These are phyloP conservation scores for Characodon lateralis DNA, from an alignment of 2,797 vertebrate species.

Conservation along the genomic window DNA sequence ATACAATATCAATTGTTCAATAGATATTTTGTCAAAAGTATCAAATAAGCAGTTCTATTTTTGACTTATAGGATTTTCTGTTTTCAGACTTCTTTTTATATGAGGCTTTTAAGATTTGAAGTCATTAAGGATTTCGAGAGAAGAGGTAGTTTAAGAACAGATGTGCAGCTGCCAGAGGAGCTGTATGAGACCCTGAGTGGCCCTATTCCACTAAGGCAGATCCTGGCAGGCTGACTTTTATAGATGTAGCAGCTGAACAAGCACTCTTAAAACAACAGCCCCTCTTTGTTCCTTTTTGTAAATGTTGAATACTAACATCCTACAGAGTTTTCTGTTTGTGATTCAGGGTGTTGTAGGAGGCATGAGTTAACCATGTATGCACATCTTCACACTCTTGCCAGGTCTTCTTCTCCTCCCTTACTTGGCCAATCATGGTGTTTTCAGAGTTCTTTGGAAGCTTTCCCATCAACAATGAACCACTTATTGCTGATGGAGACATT, in stretches of 20 bases:
- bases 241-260: constrained; percentile 31
- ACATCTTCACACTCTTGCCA: constrained; percentile 30
- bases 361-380: constrained; percentile 42
- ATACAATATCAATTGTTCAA: background rate
- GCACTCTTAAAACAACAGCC: constrained; percentile 25
- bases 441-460: constrained; percentile 34
- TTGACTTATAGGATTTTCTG: background rate
- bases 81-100: background rate
- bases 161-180: constrained; percentile 9
- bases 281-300: constrained; percentile 7
- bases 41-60: background rate
- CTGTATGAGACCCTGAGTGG: background rate
- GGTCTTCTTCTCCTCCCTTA: constrained; percentile 40
- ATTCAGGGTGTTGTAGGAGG: constrained; percentile 39
- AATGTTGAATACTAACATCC: constrained; percentile 27
- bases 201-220: constrained; percentile 1
- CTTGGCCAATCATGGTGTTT: constrained; percentile 35
- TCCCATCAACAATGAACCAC: background rate
- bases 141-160: constrained; percentile 15
- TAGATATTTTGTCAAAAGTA: background rate
- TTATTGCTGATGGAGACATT: constrained; percentile 7
- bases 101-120: background rate
- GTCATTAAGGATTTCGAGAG: constrained; percentile 5
- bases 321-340: constrained; percentile 32
- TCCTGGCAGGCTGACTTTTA: constrained; percentile 24